phyloP scores from a whole-genome alignment of 1,140 invertebrate species.

The Eumaeus atala region DNA sequence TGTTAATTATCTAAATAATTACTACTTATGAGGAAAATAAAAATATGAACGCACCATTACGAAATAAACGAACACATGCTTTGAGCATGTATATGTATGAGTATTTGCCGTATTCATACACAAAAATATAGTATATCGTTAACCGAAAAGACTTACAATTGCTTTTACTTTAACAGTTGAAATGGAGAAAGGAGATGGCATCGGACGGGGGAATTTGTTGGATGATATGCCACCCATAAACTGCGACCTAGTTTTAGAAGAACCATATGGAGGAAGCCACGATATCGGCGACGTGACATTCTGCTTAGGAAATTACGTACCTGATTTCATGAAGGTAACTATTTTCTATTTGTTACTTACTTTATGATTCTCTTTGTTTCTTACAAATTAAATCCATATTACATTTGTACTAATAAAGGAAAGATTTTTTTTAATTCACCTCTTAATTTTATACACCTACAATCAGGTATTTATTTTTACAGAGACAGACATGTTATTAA shows the following conservation, averaged over 20 bases:
- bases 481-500: no score
- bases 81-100: neutral
- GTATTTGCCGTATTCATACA: neutral
- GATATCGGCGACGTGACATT: constrained; percentile 89
- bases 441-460: no score
- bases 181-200: constrained; percentile 60
- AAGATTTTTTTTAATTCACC: no score
- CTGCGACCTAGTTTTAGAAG: constrained; percentile 46
- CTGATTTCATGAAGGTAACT: constrained; percentile 85
- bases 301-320: constrained; percentile 88
- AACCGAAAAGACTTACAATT: neutral
- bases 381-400: no score
- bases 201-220: constrained; percentile 43
- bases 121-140: neutral
- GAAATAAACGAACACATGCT: neutral
- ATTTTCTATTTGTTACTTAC: neutral
- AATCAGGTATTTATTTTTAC: no score
- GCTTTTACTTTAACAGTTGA: constrained; percentile 8
- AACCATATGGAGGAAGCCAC: constrained; percentile 53
- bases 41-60: neutral
- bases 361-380: no score
- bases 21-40: neutral
- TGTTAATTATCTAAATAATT: no score
- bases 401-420: no score
- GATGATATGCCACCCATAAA: constrained; percentile 56